Evolutionary conservation across 2,113 vertebrate species (phyloP).

Genomic region (Phylloscopus trochiloides): DNA sequence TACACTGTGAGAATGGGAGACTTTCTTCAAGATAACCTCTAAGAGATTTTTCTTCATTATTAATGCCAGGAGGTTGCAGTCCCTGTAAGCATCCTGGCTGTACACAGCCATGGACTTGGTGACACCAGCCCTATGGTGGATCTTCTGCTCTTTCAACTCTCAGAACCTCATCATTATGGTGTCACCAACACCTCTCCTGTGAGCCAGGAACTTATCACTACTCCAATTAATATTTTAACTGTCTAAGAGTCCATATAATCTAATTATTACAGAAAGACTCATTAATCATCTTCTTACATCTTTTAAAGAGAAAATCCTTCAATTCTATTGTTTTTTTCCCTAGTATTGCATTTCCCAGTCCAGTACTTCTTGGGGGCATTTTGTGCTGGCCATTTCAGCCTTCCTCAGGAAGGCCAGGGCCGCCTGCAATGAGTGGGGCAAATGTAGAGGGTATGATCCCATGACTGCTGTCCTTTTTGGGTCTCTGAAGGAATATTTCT

Average conservation of each 20-base stretch:
- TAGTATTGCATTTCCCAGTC: fast-evolving
- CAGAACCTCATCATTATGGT: neutral
- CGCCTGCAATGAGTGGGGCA: fast-evolving
- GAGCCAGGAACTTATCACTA: neutral
- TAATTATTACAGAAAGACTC: neutral
- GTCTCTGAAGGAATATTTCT: neutral
- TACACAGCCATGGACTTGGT: neutral
- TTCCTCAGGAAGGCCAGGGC: fast-evolving
- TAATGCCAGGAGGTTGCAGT: neutral
- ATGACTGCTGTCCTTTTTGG: neutral
- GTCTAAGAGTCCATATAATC: neutral
- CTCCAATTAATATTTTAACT: neutral
- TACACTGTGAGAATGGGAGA: fast-evolving
- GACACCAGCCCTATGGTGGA: fast-evolving
- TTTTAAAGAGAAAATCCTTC: neutral
- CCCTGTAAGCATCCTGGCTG: fast-evolving
- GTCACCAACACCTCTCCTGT: neutral
- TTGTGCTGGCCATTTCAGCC: neutral
- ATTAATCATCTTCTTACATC: neutral
- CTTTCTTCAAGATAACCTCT: neutral
- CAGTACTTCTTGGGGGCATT: neutral
- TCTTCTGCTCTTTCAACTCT: neutral
- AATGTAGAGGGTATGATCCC: fast-evolving
- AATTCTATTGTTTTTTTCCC: neutral
- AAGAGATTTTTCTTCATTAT: neutral